A percentile compares a stretch with the other conserved stretches of the same genome.
phyloP scores from a whole-genome alignment of 2,797 vertebrate genomes.

The Sparidentex hasta region DNA sequence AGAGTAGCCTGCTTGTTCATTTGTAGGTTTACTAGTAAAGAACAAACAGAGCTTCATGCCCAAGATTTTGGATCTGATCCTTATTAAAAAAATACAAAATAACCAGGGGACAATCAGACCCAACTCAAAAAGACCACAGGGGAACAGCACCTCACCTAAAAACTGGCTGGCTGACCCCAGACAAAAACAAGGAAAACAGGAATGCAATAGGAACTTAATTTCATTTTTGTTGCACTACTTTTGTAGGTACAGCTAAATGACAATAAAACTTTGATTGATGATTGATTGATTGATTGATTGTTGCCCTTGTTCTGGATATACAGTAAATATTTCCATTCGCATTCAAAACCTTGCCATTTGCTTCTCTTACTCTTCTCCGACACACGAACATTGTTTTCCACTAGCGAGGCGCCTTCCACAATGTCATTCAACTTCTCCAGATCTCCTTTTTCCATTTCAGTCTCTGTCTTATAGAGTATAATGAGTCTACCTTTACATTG shows the following conservation, averaged over 20 bases:
- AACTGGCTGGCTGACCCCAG: background rate
- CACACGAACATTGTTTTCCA: slow-evolving; percentile 21
- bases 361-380: background rate
- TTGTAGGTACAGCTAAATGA: too few relatives aligned
- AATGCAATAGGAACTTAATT: too few relatives aligned
- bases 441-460: slow-evolving; percentile 33
- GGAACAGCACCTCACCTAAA: background rate
- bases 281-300: too few relatives aligned
- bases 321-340: background rate
- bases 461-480: slow-evolving; percentile 1
- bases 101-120: background rate
- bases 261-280: too few relatives aligned
- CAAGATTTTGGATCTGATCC: background rate
- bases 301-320: background rate
- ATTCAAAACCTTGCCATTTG: background rate
- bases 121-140: background rate
- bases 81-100: too few relatives aligned
- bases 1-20: background rate
- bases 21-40: background rate
- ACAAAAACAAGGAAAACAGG: background rate
- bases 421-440: slow-evolving; percentile 2
- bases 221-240: too few relatives aligned
- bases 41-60: background rate
- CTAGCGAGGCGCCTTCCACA: background rate
- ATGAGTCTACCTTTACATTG: slow-evolving; percentile 25